phyloP scores from a whole-genome alignment of 2,888 invertebrate species.

The Dastarcus helophoroides region DNA sequence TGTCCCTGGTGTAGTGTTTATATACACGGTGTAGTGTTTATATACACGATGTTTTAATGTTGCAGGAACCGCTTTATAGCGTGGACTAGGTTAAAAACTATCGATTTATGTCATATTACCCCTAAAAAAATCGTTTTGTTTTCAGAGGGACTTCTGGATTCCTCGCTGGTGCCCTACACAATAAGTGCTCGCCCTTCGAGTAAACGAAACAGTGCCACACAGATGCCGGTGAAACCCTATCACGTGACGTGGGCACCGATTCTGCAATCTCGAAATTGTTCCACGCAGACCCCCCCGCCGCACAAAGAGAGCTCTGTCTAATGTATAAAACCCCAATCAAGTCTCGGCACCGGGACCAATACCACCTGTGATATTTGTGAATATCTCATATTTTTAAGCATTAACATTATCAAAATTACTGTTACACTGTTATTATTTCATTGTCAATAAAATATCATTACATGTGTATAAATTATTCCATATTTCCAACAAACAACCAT shows the following conservation, averaged over 20 bases:
- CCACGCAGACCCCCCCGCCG: constrained; percentile 35
- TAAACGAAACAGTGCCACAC: constrained; percentile 36
- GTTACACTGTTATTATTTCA: constrained; percentile 36
- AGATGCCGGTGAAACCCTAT: constrained; percentile 38
- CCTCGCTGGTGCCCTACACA: constrained; percentile 32
- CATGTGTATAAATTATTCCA: constrained; percentile 12
- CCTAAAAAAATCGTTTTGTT: constrained; percentile 11
- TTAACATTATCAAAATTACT: constrained; percentile 29
- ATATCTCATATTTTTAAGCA: constrained; percentile 37
- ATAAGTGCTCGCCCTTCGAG: constrained; percentile 34
- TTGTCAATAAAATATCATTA: constrained; percentile 37
- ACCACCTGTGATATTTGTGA: constrained; percentile 41
- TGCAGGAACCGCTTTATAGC: too few species aligned
- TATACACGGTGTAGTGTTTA: too few species aligned
- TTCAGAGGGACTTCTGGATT: constrained; percentile 31
- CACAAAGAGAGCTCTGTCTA: constrained; percentile 40
- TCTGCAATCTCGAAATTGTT: constrained; percentile 35
- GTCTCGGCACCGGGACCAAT: constrained; percentile 39
- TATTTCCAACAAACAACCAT: background rate
- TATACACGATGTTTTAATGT: too few species aligned
- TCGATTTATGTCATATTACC: too few species aligned
- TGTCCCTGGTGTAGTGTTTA: too few species aligned
- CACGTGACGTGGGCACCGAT: constrained; percentile 39
- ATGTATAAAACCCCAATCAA: constrained; percentile 20
- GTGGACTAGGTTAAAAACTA: too few species aligned